Conservation (phyloP, 2,888 invertebrate species). For the Lithophane ornitopus region DNA sequence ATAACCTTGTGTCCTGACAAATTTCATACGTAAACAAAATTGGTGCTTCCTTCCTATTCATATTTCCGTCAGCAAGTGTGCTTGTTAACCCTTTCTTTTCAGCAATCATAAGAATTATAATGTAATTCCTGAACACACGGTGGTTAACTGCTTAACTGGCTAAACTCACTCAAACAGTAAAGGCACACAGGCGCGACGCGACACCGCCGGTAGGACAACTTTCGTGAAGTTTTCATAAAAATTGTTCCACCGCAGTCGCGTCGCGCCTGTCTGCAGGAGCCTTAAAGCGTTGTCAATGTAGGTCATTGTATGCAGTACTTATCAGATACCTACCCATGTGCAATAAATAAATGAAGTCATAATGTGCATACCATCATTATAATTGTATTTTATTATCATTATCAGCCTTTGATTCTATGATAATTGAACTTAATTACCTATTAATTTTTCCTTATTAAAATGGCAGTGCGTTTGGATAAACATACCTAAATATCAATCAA, state of each 20-base stretch:
- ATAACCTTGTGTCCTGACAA: not conserved
- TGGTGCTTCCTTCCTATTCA: not conserved
- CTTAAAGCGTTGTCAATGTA: constrained; percentile 15
- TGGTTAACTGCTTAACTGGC: constrained; percentile 1
- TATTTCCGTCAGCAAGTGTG: not conserved
- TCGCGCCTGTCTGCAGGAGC: too few relatives aligned
- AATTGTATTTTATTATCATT: not conserved
- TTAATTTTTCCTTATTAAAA: not conserved
- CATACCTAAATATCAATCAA: not conserved
- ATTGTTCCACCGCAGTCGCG: too few relatives aligned
- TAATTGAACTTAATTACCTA: not conserved
- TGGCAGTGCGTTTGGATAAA: constrained; percentile 1
- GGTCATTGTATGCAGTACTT: constrained; percentile 28
- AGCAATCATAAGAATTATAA: not conserved
- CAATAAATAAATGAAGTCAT: constrained; percentile 2
- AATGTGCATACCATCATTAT: not conserved
- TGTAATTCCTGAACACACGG: not conserved
- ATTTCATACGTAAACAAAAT: not conserved
- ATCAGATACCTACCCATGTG: constrained; percentile 15
- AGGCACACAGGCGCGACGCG: too few relatives aligned
- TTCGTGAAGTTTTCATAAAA: too few relatives aligned
- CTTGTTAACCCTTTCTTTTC: not conserved
- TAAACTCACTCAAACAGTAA: not conserved
- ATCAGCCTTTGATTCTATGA: not conserved
- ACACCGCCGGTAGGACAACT: too few relatives aligned